phyloP scores from a whole-genome alignment of 2,888 invertebrate genomes.

The Ecliptopera silaceata region DNA sequence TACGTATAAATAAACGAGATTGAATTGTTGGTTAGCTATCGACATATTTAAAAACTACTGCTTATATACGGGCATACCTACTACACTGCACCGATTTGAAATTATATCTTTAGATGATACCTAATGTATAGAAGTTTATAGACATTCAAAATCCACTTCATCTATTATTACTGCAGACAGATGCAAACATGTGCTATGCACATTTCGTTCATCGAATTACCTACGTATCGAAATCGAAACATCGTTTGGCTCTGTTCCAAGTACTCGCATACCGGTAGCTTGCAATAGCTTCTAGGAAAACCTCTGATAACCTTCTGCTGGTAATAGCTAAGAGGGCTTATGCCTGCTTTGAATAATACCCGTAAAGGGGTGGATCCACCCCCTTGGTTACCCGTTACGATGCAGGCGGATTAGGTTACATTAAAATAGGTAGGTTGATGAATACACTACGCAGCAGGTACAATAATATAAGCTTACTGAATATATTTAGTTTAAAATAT shows the following conservation, averaged over 20 bases:
- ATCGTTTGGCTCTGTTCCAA: conserved; percentile 64
- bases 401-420: conserved; percentile 49
- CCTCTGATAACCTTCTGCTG: conserved; percentile 62
- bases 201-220: conserved; percentile 47
- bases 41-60: background rate
- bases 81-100: background rate
- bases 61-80: too few species aligned
- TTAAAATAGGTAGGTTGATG: conserved; percentile 53
- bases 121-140: background rate
- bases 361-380: conserved; percentile 37
- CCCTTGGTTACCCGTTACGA: conserved; percentile 33
- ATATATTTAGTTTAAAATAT: too few species aligned
- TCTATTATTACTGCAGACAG: conserved; percentile 12
- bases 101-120: background rate
- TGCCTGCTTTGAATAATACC: conserved; percentile 64
- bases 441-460: too few species aligned
- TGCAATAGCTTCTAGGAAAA: conserved; percentile 59
- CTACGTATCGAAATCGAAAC: conserved; percentile 42
- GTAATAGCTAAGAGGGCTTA: conserved; percentile 61
- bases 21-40: conserved; percentile 11
- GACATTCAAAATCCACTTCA: background rate
- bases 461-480: too few species aligned
- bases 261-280: conserved; percentile 37
- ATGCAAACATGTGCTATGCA: conserved; percentile 28
- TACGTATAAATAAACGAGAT: conserved; percentile 13